Evolutionary conservation across 2,888 invertebrate genomes (phyloP), one percentile per base, ranked within the genome.

Genomic region (Ypsolopha sequella): DNA sequence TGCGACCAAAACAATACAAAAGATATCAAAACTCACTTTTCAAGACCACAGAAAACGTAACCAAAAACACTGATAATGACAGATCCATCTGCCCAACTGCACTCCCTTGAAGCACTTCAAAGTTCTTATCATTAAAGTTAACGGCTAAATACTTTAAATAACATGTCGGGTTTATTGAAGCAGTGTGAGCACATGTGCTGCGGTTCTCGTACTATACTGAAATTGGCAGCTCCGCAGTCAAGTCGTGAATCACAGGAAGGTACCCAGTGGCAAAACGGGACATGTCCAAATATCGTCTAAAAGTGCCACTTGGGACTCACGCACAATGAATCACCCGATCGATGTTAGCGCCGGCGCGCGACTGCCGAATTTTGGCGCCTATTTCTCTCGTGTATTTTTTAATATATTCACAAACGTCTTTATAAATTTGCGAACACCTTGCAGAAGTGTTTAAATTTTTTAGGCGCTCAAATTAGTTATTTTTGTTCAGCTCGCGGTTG

Each of bases 201-300:
- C n/a, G 14, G 24, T 66, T 60, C 65, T 39, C 24, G 49, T 33
- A 33, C 66, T 63, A 39, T 39, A 77, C 75, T 77, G 77, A 69
- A 73, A 73, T 68, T 66, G 70, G 67, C 64, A 61, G 61, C 65
- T 65, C 62, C 60, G 61, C 69, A 64, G 66, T 69, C 68, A 64
- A 65, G 63, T 64, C 66, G 71, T 84, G 82, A 84, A 74, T 85
- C 82, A 82, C 79, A 79, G 81, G 78, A 78, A 75, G 78, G 70
- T 67, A 61, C 66, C 59, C 70, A 73, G 70, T 68, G 63, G 73
- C 68, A 60, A 74, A 82, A 80, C 77, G 81, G 82, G 71, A 68
- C 74, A 81, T 76, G 73, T 78, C 68, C 71, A 67, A 73, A 73
- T 68, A 68, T 58, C 67, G 60, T 58, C 58, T 60, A 67, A 76